A percentile compares a stretch with the other conserved stretches of the same genome.
Evolutionary conservation across 92 coral and sea anemone species (phyloP).

Genomic region (Bergia sp.): DNA sequence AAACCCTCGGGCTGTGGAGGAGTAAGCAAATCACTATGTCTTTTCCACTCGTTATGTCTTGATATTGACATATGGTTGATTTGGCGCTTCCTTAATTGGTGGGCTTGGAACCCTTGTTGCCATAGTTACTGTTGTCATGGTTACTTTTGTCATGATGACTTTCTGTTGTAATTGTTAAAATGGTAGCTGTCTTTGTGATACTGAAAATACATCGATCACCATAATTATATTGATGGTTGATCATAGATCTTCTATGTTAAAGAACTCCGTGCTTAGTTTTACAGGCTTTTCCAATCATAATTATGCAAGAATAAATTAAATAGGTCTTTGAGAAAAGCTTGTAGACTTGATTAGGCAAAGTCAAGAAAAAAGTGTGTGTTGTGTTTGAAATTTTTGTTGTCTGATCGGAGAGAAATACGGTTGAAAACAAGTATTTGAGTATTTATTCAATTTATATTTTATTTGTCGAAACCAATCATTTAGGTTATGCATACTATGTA

Average conservation of each 20-base stretch:
- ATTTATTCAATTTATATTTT: conserved; percentile 13
- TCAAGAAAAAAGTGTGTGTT: background rate
- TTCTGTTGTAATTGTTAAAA: background rate
- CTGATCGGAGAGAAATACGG: conserved; percentile 6
- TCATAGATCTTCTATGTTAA: background rate
- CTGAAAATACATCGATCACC: background rate
- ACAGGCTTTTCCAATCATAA: background rate
- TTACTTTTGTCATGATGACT: background rate
- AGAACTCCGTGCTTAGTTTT: background rate
- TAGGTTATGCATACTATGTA: conserved; percentile 22
- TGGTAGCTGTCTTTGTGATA: background rate
- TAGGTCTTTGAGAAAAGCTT: too few species aligned
- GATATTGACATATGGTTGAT: background rate
- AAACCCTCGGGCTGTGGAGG: too few species aligned
- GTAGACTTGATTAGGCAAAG: too few species aligned
- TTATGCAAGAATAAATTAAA: background rate
- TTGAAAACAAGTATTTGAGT: conserved; percentile 19
- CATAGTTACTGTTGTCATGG: background rate
- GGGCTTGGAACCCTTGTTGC: background rate
- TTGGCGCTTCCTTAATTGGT: background rate
- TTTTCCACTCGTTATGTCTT: too few species aligned
- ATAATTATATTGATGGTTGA: background rate
- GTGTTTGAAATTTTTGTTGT: background rate
- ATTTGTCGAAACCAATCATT: background rate
- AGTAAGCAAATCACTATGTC: too few species aligned